Evolutionary conservation across 2,888 invertebrate species (phyloP).

Genomic region (Protodeltote pygarga): DNA sequence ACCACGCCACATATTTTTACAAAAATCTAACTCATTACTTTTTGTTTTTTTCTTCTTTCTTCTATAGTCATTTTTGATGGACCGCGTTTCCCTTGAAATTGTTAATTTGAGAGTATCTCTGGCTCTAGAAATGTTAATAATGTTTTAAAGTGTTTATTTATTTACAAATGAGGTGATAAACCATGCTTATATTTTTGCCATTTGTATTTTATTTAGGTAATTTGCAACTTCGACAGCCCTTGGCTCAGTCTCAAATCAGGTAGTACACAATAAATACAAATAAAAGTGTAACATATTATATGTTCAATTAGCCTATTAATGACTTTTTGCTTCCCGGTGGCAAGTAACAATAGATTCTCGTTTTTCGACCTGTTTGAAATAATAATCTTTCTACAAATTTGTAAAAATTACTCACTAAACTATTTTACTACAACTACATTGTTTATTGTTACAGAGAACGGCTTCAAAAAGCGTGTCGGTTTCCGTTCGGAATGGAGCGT

Average conservation of each 20-base stretch:
- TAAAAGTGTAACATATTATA: too few relatives aligned
- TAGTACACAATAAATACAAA: too few relatives aligned
- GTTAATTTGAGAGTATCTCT: neutral
- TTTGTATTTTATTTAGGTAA: too few relatives aligned
- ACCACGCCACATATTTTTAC: constrained; percentile 47
- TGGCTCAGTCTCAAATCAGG: too few relatives aligned
- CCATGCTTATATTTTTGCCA: too few relatives aligned
- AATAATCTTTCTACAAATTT: too few relatives aligned
- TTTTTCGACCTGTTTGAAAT: too few relatives aligned
- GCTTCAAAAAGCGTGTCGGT: constrained; percentile 10
- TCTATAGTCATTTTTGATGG: constrained; percentile 3
- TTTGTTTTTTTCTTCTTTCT: constrained; percentile 12
- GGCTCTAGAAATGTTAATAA: neutral
- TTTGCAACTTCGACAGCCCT: too few relatives aligned
- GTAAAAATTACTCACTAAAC: neutral
- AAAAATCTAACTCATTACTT: constrained; percentile 34
- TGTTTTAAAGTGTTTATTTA: neutral
- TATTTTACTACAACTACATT: neutral
- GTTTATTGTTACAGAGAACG: constrained; percentile 9
- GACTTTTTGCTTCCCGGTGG: too few relatives aligned
- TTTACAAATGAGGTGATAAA: too few relatives aligned
- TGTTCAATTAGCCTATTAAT: too few relatives aligned
- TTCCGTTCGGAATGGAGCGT: constrained; percentile 23
- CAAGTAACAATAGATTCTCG: too few relatives aligned
- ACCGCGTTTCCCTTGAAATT: constrained; percentile 2